Percentiles rank a stretch among this genome's conserved stretches.
These are phyloP conservation scores for Ammodytes dubius DNA, from an alignment of 2,113 vertebrate genomes.

Conservation along the genomic window DNA sequence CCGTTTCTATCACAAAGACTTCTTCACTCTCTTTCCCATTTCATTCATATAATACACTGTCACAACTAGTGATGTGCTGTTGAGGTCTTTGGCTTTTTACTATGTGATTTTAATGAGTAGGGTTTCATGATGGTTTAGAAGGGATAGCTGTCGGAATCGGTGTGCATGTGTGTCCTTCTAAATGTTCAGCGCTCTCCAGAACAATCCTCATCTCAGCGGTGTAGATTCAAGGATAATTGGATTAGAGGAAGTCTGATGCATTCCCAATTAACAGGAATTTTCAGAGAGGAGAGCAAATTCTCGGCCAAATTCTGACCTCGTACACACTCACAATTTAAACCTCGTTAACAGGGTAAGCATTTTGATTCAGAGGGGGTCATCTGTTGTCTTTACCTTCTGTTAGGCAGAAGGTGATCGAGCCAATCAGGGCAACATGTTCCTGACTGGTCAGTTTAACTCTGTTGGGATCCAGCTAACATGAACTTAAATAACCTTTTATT, in stretches of 20 bases:
- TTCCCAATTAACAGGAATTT: constrained; percentile 21
- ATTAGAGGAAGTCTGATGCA: constrained; percentile 37
- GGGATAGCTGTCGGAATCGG: constrained; percentile 7
- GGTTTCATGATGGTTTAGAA: constrained; percentile 19
- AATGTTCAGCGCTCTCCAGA: constrained; percentile 29
- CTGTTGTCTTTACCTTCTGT: not conserved
- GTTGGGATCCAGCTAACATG: constrained; percentile 3
- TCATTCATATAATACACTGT: constrained; percentile 29
- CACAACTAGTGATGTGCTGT: not conserved
- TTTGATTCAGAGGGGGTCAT: constrained; percentile 10
- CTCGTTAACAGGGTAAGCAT: not conserved
- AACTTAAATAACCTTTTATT: constrained; percentile 2
- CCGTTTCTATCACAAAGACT: constrained; percentile 3
- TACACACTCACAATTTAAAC: not conserved
- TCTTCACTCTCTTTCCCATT: constrained; percentile 34
- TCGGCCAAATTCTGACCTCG: not conserved
- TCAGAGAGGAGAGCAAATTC: constrained; percentile 8
- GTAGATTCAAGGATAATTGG: constrained; percentile 45
- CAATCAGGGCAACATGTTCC: not conserved
- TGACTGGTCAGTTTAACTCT: constrained; percentile 26
- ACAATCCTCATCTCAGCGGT: constrained; percentile 34
- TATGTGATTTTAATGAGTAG: constrained; percentile 24
- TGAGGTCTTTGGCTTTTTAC: constrained; percentile 19
- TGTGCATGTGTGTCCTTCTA: constrained; percentile 12
- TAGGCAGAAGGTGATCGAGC: not conserved